Evolutionary conservation across 2,113 vertebrate genomes (phyloP).

Genomic region (Lipophrys pholis): DNA sequence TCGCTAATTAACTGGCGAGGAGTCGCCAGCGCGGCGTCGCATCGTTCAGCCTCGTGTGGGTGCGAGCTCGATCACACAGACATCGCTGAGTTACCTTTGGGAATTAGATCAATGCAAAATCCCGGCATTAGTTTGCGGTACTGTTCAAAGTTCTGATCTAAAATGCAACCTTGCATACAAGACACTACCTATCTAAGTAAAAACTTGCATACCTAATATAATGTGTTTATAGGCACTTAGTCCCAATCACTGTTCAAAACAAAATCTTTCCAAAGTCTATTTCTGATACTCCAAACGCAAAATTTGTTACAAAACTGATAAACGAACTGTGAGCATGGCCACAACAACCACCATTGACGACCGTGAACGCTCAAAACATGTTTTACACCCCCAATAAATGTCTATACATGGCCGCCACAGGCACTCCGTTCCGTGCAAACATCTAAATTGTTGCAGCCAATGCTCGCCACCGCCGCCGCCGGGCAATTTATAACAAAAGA

Average conservation of each 20-base stretch:
- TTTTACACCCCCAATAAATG: slow-evolving; percentile 60
- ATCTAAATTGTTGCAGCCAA: slow-evolving; percentile 40
- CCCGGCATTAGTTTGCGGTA: no score
- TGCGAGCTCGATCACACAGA: slow-evolving; percentile 22
- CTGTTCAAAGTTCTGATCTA: no score
- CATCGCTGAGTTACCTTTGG: not conserved
- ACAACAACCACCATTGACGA: slow-evolving; percentile 47
- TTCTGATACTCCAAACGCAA: no score
- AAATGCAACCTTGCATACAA: no score
- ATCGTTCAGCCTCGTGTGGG: slow-evolving; percentile 50
- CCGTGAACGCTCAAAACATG: slow-evolving; percentile 49
- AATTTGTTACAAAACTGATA: no score
- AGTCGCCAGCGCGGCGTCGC: slow-evolving; percentile 34
- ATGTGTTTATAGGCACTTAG: no score
- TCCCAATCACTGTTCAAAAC: no score
- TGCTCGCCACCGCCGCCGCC: slow-evolving; percentile 14
- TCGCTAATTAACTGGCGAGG: slow-evolving; percentile 54
- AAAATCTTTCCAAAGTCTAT: no score
- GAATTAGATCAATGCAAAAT: not conserved
- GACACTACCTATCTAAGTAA: no score
- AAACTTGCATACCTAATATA: no score
- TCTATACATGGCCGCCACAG: slow-evolving; percentile 6
- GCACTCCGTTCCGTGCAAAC: slow-evolving; percentile 41
- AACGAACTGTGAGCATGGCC: slow-evolving; percentile 1
- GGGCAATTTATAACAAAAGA: slow-evolving; percentile 46